Evolutionary conservation across 2,888 invertebrate species (phyloP), one percentile per base, ranked within the genome.

Genomic region (Axea sp.): DNA sequence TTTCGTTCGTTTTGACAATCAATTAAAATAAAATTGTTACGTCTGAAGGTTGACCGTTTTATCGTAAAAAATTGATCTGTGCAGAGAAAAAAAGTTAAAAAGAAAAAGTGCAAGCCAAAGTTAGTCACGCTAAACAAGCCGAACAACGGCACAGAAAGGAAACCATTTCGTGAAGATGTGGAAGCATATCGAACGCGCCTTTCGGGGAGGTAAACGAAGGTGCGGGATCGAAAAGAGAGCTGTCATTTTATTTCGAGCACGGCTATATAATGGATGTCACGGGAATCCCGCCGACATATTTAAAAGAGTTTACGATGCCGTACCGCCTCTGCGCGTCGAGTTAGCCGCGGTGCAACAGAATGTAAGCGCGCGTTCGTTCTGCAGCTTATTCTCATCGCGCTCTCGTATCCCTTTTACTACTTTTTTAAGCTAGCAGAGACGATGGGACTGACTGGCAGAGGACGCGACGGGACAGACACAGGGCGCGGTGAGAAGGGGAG

Each of bases 301-400:
- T 65, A 76, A 71, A 80, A 81, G 81, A 82, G 81, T 83, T 83
- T 82, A 79, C 79, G 78, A 80, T 79, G 77, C 79, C 75, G 73
- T 68, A 65, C 68, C 65, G 68, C 71, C 65, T 60, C 75, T 75
- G 62, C 73, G 24, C 75, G 9, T 7, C 53, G 47, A 71, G 55
- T 37, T 77, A 76, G 77, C 71, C 41, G 41, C 76, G 69, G 31
- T 45, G 71, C 64, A 37, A 49, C 65, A 62, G 73, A 73, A 69
- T 65, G 71, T 73, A 51, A 60, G 72, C 72, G 65, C 45, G 37
- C 49, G 72, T 39, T 72, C 74, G 68, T 76, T 76, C 75, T 69
- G 62, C 62, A 64, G 72, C 73, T 68, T 73, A 76, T 68, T 73
- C 74, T 69, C 76, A 67, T 76, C 75, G 51, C 71, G 75, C 65